Base-by-base conservation (phyloP, 2,113 vertebrate species). In the Tachuris rubrigastra region DNA sequence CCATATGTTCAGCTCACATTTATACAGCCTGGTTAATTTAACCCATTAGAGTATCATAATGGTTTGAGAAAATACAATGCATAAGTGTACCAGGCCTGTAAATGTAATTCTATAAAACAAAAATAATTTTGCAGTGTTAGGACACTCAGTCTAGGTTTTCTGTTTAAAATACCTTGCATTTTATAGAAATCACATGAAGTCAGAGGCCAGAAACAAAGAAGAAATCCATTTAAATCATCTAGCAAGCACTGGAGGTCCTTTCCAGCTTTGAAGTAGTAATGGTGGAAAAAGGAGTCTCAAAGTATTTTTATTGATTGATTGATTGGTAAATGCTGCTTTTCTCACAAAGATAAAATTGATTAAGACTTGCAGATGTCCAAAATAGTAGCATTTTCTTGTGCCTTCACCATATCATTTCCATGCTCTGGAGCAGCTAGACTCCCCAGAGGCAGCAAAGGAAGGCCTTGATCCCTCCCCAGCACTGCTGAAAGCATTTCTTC, bases 1-100 rank as follows among this genome's bases (percentile, higher is more conserved):
- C 97, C 97, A 97, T 97, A 98, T 98, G 98, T 97, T 98, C 96
- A 76, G 76, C 86, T 97, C 91, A 80, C 82, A 84, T 95, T 97
- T 93, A 77, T 73, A 84, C 69, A 86, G 91, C 76, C 86, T 97
- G 95, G 85, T 97, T 97, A 96, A 92, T 95, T 97, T 97, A 98
- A 98, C 96, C 96, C 92, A 50, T 97, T 95, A 58, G 77, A 96
- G 92, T 46, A 90, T 85, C 75, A 58, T 82, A 91, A 94, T 82
- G 93, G 28, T 78, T 95, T 79, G n/a, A 91, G 93, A 91, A 93
- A 96, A 77, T 77, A 60, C n/a, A 62, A 85, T 88, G 83, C 68
- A 89, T 49, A 83, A 46, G 30, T 31, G 35, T 35, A 52, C 17
- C 79, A 90, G 72, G 66, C 83, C 95, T 80, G 80, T 52, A 96